Evolutionary conservation across 1,140 invertebrate genomes (phyloP).

Genomic region (Chlorops oryzae): DNA sequence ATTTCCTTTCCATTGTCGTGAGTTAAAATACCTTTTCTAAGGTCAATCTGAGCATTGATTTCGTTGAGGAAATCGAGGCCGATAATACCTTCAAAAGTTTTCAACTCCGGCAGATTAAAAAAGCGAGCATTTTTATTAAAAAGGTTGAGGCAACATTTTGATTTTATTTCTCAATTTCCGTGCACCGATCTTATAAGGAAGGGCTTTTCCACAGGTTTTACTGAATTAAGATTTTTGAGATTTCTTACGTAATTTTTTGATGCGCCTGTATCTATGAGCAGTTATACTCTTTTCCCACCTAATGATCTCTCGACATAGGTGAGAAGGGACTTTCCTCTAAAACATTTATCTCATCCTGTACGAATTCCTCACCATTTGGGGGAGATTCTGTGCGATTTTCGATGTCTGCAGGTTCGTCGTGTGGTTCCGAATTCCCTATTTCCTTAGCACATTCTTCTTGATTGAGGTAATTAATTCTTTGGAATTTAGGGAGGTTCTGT

Average conservation of each 20-base stretch:
- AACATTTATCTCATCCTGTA: conserved; percentile 13
- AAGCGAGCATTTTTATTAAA: conserved; percentile 5
- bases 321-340: conserved; percentile 17
- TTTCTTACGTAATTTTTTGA: conserved; percentile 16
- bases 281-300: conserved; percentile 14
- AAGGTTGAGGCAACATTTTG: conserved; percentile 10
- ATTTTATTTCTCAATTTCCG: conserved; percentile 11
- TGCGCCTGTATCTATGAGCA: conserved; percentile 16
- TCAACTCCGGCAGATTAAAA: not conserved
- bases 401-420: too few species aligned
- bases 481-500: too few species aligned
- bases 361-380: not conserved
- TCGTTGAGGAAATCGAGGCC: conserved; percentile 8
- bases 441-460: too few species aligned
- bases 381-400: too few species aligned
- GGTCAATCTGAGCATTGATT: not conserved
- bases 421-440: too few species aligned
- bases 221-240: not conserved
- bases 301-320: conserved; percentile 12
- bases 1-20: not conserved
- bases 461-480: too few species aligned
- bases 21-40: conserved; percentile 6
- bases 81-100: conserved; percentile 7
- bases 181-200: conserved; percentile 15
- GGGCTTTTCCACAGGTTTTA: conserved; percentile 9